A percentile compares a stretch with the other conserved stretches of the same genome.
These are phyloP conservation scores for Caenorhabditis zanzibari DNA, from an alignment of 2,888 invertebrate genomes.

Conservation along the genomic window DNA sequence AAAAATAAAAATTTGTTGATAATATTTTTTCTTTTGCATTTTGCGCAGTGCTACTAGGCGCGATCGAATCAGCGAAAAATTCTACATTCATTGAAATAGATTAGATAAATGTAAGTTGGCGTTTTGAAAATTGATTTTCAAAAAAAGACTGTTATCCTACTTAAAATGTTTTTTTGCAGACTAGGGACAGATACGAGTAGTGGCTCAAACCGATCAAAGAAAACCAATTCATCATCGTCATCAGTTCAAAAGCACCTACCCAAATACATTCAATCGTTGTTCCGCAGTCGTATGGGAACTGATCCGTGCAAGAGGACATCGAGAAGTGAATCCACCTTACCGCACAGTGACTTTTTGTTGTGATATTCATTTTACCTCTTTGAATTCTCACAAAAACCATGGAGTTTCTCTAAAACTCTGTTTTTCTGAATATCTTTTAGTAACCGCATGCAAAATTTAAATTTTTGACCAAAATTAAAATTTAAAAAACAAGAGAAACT, in stretches of 20 bases:
- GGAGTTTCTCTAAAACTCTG: constrained; percentile 32
- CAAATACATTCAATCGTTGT: constrained; percentile 82
- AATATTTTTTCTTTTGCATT: no score
- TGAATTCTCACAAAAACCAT: constrained; percentile 9
- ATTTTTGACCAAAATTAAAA: neutral
- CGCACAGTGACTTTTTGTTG: constrained; percentile 67
- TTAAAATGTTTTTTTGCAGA: no score
- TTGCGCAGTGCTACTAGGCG: no score
- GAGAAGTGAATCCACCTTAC: constrained; percentile 71
- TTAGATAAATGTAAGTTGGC: no score
- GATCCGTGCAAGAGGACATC: constrained; percentile 82
- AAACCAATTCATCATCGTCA: constrained; percentile 81
- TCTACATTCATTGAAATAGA: no score
- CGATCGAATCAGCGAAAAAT: no score
- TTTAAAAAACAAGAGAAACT: neutral
- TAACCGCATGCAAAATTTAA: constrained; percentile 40
- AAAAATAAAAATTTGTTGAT: no score
- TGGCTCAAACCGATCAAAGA: constrained; percentile 82
- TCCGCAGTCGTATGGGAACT: constrained; percentile 82
- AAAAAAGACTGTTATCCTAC: no score
- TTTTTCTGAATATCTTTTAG: constrained; percentile 29
- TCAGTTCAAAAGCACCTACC: constrained; percentile 82
- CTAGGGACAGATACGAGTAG: constrained; percentile 82
- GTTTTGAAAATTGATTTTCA: no score
- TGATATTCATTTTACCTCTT: constrained; percentile 43